Percentiles rank a stretch among this genome's conserved stretches.
phyloP scores from a whole-genome alignment of 2,113 vertebrate species.

The Eudyptes chrysolophus region DNA sequence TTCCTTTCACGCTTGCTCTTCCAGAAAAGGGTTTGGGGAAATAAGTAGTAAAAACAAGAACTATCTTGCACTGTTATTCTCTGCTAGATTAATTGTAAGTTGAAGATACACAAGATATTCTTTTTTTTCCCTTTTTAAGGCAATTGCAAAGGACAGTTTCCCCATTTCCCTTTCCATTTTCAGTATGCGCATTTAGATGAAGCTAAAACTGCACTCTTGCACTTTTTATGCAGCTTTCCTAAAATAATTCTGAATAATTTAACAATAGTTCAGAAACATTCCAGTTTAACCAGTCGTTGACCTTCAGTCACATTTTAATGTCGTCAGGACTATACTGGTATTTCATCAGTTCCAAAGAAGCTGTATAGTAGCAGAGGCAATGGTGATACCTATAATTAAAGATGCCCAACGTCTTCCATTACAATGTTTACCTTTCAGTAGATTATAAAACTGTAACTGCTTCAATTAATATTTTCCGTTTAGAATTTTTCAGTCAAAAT shows the following conservation, averaged over 20 bases:
- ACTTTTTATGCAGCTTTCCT: slow-evolving; percentile 55
- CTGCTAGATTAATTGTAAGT: neutral
- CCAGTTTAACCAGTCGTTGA: slow-evolving; percentile 57
- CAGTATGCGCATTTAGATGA: slow-evolving; percentile 61
- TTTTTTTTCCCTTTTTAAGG: neutral
- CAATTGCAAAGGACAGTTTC: slow-evolving; percentile 28
- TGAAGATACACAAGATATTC: neutral
- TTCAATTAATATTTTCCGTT: slow-evolving; percentile 24
- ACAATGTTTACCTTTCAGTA: neutral
- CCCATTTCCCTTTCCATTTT: slow-evolving; percentile 38
- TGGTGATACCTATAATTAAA: neutral
- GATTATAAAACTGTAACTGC: neutral
- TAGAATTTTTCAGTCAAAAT: neutral
- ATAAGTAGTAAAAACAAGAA: neutral
- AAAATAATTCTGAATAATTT: slow-evolving; percentile 67
- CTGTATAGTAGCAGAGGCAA: neutral
- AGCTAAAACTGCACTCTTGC: slow-evolving; percentile 54
- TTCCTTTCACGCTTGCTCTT: neutral
- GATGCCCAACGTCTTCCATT: neutral
- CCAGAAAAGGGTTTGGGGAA: neutral
- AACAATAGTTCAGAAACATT: slow-evolving; percentile 33
- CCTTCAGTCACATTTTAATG: neutral
- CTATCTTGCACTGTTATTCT: neutral
- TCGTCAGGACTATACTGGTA: neutral
- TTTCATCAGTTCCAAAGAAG: neutral